Evolutionary conservation across 23 tunicate genomes (phyloP).

Genomic region (Diplosoma virens): DNA sequence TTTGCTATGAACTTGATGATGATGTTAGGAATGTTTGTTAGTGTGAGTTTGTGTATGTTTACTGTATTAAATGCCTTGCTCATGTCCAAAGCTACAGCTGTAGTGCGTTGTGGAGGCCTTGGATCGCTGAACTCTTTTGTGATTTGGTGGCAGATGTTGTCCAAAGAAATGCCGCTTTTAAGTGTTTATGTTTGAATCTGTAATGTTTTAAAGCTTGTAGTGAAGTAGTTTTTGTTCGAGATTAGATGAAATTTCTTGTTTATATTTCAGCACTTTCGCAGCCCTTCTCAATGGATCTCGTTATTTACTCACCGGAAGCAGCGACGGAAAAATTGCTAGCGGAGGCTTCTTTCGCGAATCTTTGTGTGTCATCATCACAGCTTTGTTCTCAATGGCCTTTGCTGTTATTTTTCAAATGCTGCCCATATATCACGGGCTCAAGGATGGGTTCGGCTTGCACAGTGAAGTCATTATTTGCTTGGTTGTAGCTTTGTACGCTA

Average conservation of each 20-base stretch:
- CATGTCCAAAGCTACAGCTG: no score
- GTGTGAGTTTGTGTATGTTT: no score
- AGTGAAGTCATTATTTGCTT: slow-evolving; percentile 67
- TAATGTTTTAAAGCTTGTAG: no score
- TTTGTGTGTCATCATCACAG: slow-evolving; percentile 68
- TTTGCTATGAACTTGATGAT: no score
- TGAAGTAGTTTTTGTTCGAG: no score
- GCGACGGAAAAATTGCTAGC: slow-evolving; percentile 47
- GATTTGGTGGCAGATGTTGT: no score
- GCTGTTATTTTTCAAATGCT: slow-evolving; percentile 79
- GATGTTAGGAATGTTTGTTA: no score
- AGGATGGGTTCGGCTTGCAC: slow-evolving; percentile 88
- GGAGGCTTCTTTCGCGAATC: slow-evolving; percentile 62
- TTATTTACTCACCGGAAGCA: slow-evolving; percentile 56
- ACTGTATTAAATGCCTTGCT: no score
- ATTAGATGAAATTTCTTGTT: neutral
- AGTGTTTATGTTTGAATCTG: no score
- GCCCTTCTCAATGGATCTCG: slow-evolving; percentile 65
- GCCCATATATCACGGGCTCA: slow-evolving; percentile 84
- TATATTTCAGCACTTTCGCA: slow-evolving; percentile 62
- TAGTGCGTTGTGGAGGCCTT: no score
- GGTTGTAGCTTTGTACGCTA: slow-evolving; percentile 56
- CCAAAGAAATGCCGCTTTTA: no score
- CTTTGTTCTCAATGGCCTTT: slow-evolving; percentile 58
- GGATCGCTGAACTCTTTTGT: no score